phyloP scores from a whole-genome alignment of 2,113 vertebrate genomes.

The Mesocricetus auratus region DNA sequence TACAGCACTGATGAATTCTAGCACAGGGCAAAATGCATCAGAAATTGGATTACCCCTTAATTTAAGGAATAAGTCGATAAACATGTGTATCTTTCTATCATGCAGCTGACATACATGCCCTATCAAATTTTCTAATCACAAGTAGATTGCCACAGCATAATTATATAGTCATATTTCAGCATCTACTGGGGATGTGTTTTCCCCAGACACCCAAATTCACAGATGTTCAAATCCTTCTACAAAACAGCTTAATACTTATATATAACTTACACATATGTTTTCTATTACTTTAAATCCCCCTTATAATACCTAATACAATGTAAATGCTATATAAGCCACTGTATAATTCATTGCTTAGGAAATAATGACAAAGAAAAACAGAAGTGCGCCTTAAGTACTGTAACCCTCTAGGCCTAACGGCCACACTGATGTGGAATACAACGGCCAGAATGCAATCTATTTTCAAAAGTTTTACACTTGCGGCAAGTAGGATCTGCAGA shows the following conservation, averaged over 20 bases:
- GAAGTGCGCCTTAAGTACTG: background rate
- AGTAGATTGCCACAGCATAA: background rate
- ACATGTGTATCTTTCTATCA: background rate
- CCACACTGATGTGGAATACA: background rate
- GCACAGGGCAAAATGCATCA: background rate
- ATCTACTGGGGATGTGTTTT: background rate
- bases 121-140: conserved; percentile 28
- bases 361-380: background rate
- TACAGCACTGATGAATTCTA: background rate
- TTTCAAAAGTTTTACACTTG: background rate
- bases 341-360: background rate
- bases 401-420: too few species aligned
- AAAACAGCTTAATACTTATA: background rate
- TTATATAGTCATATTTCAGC: background rate
- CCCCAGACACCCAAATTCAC: background rate
- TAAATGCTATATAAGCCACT: background rate
- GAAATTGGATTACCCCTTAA: background rate
- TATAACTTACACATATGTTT: background rate
- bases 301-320: background rate
- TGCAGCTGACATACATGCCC: background rate
- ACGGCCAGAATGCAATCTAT: background rate
- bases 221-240: background rate
- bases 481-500: background rate
- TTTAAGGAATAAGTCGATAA: conserved; percentile 15
- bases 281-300: background rate